These are phyloP conservation scores for Strigamia crassipes DNA, from an alignment of 2,888 invertebrate species.

Conservation along the genomic window DNA sequence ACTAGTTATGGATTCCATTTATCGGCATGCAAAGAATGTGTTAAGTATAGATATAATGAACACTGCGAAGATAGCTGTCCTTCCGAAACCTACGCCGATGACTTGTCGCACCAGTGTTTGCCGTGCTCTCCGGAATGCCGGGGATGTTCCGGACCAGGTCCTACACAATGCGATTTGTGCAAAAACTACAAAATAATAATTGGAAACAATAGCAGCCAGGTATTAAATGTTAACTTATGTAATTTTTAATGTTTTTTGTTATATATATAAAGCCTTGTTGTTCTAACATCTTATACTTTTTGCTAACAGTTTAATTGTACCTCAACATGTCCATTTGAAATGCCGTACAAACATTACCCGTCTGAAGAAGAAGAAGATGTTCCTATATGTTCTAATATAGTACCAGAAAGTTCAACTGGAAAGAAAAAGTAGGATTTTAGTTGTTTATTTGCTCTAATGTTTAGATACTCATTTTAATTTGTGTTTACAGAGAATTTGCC, in stretches of 20 bases:
- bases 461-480: not conserved
- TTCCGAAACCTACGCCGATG: slow-evolving; percentile 79
- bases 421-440: slow-evolving; percentile 15
- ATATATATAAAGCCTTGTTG: too few species aligned
- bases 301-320: slow-evolving; percentile 78
- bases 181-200: slow-evolving; percentile 74
- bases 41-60: slow-evolving; percentile 81
- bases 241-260: too few species aligned
- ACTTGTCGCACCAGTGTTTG: slow-evolving; percentile 71
- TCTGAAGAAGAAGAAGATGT: slow-evolving; percentile 68
- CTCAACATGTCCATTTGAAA: slow-evolving; percentile 75
- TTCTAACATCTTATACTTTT: not conserved
- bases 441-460: not conserved
- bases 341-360: slow-evolving; percentile 77
- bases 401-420: slow-evolving; percentile 56
- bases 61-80: slow-evolving; percentile 89
- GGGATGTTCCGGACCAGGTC: slow-evolving; percentile 78
- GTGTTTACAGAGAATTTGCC: slow-evolving; percentile 53
- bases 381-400: slow-evolving; percentile 75
- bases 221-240: not conserved
- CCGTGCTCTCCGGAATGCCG: slow-evolving; percentile 81
- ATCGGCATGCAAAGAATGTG: slow-evolving; percentile 80
- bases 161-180: slow-evolving; percentile 77
- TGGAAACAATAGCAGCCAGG: slow-evolving; percentile 52
- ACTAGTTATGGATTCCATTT: slow-evolving; percentile 84